These are phyloP conservation scores for Drosophila merina DNA, from an alignment of 2,888 invertebrate species.

Conservation along the genomic window DNA sequence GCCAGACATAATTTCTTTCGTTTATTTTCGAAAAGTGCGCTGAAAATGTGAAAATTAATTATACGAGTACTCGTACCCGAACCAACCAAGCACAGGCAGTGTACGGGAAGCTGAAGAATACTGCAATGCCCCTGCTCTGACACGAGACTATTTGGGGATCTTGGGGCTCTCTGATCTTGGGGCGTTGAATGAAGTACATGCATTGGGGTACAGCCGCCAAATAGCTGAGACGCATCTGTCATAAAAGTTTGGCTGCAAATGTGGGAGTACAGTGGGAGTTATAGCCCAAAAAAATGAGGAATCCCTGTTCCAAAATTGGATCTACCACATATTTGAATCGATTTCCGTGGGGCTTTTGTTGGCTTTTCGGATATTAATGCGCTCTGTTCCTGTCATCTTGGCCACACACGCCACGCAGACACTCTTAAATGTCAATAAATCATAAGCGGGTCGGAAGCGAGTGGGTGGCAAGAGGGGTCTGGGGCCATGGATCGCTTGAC, in stretches of 20 bases:
- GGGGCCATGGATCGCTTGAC: conserved; percentile 45
- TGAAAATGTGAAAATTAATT: conserved; percentile 69
- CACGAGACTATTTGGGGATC: conserved; percentile 51
- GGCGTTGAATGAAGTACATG: conserved; percentile 40
- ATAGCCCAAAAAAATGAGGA: no score
- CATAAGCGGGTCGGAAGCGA: conserved; percentile 46
- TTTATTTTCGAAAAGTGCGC: conserved; percentile 55
- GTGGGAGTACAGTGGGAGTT: neutral
- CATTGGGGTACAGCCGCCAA: conserved; percentile 16
- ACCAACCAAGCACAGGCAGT: conserved; percentile 21
- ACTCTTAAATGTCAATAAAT: conserved; percentile 75
- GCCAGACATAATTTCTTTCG: conserved; percentile 41
- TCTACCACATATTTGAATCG: neutral
- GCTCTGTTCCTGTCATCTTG: conserved; percentile 32
- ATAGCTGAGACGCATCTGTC: conserved; percentile 37
- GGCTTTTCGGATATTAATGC: conserved; percentile 37
- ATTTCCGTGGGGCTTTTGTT: conserved; percentile 3
- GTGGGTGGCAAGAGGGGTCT: neutral
- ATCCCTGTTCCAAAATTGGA: neutral
- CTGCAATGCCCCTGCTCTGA: conserved; percentile 20
- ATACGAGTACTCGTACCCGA: conserved; percentile 12
- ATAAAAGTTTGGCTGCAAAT: conserved; percentile 34
- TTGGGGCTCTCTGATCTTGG: conserved; percentile 35
- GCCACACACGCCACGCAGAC: conserved; percentile 29
- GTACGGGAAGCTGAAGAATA: conserved; percentile 19